Evolutionary conservation across 2,797 vertebrate genomes (phyloP).

Genomic region (Setipinna tenuifilis): DNA sequence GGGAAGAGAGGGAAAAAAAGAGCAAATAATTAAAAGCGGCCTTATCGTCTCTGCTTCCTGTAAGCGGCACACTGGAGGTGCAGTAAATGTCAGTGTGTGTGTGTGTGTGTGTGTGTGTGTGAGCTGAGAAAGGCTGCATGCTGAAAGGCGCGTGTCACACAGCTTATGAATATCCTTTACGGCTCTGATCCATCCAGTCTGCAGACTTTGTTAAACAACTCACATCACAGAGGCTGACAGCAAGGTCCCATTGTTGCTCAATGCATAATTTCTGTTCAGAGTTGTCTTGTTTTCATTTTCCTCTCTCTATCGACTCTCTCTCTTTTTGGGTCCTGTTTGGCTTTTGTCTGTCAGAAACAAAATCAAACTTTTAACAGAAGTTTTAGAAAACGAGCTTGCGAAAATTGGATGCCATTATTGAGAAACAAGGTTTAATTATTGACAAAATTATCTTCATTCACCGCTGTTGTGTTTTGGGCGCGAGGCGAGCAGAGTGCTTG

Average conservation of each 20-base stretch:
- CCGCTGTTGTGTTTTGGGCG: not conserved
- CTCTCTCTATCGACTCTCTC: too few relatives aligned
- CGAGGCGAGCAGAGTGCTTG: not conserved
- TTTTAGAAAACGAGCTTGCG: not conserved
- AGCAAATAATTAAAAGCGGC: conserved; percentile 69
- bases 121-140: too few relatives aligned
- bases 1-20: conserved; percentile 34
- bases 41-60: conserved; percentile 64
- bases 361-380: conserved; percentile 35
- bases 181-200: conserved; percentile 43
- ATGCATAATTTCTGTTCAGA: not conserved
- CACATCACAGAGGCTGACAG: not conserved
- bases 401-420: conserved; percentile 16
- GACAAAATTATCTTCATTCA: conserved; percentile 36
- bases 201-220: conserved; percentile 2
- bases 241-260: not conserved
- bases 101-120: too few relatives aligned
- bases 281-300: not conserved
- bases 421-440: conserved; percentile 45
- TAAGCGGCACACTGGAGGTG: conserved; percentile 48
- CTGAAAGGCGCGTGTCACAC: conserved; percentile 33
- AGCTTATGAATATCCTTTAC: conserved; percentile 53
- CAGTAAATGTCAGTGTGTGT: conserved; percentile 61
- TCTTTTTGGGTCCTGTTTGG: not conserved
- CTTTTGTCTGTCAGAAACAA: conserved; percentile 41